A percentile compares a stretch with the other conserved stretches of the same genome.
Conservation (phyloP, 1,140 invertebrate genomes). For the Saxidomus purpurata region DNA sequence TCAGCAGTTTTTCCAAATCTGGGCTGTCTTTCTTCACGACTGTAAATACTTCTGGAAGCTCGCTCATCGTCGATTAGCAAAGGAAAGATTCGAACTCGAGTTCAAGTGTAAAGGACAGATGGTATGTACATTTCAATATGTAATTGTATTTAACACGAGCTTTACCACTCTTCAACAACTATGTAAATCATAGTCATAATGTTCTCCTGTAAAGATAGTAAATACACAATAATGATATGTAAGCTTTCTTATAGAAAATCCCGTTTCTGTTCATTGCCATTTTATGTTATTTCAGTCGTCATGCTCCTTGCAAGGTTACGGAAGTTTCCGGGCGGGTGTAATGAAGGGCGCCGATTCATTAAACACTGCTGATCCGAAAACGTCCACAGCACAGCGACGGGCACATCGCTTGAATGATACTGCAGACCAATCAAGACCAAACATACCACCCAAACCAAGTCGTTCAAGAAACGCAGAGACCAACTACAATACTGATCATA, state of each 20-base stretch:
- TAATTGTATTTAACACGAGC: too few relatives aligned
- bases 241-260: too few relatives aligned
- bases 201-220: too few relatives aligned
- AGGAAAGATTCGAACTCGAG: constrained; percentile 81
- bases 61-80: constrained; percentile 81
- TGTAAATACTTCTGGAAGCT: constrained; percentile 85
- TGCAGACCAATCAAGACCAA: constrained; percentile 33
- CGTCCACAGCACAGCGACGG: constrained; percentile 45
- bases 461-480: constrained; percentile 37
- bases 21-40: constrained; percentile 84
- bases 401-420: constrained; percentile 24
- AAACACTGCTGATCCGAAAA: constrained; percentile 36
- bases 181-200: too few relatives aligned
- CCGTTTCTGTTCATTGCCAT: too few relatives aligned
- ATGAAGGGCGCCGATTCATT: constrained; percentile 26
- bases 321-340: constrained; percentile 72
- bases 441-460: constrained; percentile 15
- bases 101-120: constrained; percentile 81
- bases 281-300: constrained; percentile 73
- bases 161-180: too few relatives aligned
- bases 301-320: constrained; percentile 69
- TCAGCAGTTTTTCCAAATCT: constrained; percentile 82
- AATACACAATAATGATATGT: too few relatives aligned
- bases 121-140: constrained; percentile 71
- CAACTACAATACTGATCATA: constrained; percentile 2